phyloP scores from a whole-genome alignment of 2,888 invertebrate genomes.

The Leptopterna dolabrata region DNA sequence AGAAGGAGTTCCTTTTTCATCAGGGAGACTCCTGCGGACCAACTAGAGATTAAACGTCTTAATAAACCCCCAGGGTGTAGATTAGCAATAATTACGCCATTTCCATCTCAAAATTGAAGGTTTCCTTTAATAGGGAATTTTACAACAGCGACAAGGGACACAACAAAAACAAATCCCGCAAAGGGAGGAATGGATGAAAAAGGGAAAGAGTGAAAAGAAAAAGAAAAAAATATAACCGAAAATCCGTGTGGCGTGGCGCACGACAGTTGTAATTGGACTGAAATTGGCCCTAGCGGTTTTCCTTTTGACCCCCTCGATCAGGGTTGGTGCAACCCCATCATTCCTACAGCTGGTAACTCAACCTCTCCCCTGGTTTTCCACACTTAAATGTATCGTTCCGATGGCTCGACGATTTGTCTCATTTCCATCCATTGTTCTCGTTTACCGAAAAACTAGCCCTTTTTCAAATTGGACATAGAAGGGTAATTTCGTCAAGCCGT shows the following conservation, averaged over 20 bases:
- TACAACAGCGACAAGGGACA: background rate
- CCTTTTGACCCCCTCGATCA: background rate
- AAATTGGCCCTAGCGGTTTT: slow-evolving; percentile 31
- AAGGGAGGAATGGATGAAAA: background rate
- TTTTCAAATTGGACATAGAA: too few relatives aligned
- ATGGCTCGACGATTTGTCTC: background rate
- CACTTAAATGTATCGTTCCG: background rate
- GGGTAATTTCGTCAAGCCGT: too few relatives aligned
- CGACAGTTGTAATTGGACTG: slow-evolving; percentile 41
- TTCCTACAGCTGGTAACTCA: background rate
- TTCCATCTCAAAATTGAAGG: too few relatives aligned
- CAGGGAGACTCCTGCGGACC: too few relatives aligned
- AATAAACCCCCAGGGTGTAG: too few relatives aligned
- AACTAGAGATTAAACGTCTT: too few relatives aligned
- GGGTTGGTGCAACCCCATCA: slow-evolving; percentile 2
- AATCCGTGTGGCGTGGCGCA: slow-evolving; percentile 26
- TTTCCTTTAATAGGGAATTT: too few relatives aligned
- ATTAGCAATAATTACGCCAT: too few relatives aligned
- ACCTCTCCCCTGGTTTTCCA: background rate
- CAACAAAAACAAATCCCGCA: background rate
- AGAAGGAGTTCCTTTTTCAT: too few relatives aligned
- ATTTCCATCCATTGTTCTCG: background rate
- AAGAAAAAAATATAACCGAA: background rate
- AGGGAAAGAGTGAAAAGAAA: background rate
- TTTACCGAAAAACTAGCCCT: background rate